phyloP scores from a whole-genome alignment of 2,888 invertebrate genomes.

The Noctua pronuba region DNA sequence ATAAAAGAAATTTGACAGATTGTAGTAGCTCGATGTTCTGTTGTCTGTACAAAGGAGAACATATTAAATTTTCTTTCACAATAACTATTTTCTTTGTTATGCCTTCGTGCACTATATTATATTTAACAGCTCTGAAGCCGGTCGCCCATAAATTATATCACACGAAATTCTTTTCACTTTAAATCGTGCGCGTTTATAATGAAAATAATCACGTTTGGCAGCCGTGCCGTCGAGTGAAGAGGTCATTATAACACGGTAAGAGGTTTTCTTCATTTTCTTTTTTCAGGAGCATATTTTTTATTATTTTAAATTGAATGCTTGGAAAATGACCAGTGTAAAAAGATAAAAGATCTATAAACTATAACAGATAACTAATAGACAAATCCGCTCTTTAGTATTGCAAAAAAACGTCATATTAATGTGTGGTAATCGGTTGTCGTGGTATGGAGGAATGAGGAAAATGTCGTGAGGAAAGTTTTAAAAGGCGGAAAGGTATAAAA shows the following conservation, averaged over 20 bases:
- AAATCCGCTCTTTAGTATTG: no score
- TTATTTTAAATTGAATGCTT: neutral
- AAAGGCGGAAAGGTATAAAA: no score
- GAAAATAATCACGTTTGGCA: conserved; percentile 44
- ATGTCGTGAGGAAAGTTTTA: no score
- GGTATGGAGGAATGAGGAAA: no score
- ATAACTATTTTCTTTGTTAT: conserved; percentile 23
- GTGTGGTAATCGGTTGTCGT: no score
- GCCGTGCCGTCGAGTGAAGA: conserved; percentile 11
- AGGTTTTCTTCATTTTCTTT: conserved; percentile 17
- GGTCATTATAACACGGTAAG: conserved; percentile 22
- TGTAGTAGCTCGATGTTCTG: no score
- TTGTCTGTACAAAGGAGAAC: neutral
- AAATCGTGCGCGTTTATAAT: conserved; percentile 31
- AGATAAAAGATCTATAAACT: no score
- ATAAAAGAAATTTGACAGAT: no score
- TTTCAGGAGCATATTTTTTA: neutral
- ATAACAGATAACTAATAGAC: no score
- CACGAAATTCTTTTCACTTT: conserved; percentile 36
- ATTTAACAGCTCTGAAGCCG: conserved; percentile 12
- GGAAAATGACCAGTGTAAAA: no score
- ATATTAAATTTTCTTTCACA: conserved; percentile 3
- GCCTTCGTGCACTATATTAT: conserved; percentile 24
- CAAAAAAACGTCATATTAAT: no score
- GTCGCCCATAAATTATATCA: conserved; percentile 34